Base-by-base conservation (phyloP, 2,113 vertebrate genomes). In the Zootoca vivipara region DNA sequence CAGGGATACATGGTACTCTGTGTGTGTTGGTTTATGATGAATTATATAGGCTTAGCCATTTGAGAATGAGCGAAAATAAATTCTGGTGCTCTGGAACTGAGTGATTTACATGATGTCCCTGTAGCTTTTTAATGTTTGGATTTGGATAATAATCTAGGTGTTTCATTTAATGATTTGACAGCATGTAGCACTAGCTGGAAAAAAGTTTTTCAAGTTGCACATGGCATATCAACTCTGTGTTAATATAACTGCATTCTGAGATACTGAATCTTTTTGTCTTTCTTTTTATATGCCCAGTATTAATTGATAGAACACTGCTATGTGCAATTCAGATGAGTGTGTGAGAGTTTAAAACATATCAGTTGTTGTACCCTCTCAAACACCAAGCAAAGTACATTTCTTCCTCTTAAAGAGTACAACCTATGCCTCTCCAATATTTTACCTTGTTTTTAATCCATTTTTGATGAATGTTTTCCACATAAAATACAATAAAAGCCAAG, bases 131-230 rank as follows among this genome's bases (percentile, higher is more conserved):
- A 22, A 52, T 89, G 42, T 90, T 87, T 88, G 18, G 46, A 62
- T 85, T 89, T 91, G 87, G 89, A 78, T 83, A 85, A 78, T 64
- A n/a, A 26, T 85, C 86, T 74, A 83, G 89, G 70, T 83, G 69
- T 28, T 33, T 69, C 2, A 42, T 73, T 93, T 92, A 70, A 89
- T 1, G 38, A 38, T 28, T 70, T 86, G 87, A 82, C 38, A 89
- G 1, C 83, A 7, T n/a, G 56, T 82, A 30, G 10, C 22, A 62
- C 82, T 86, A 87, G 56, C 1, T 56, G 15, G 87, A 87, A 35
- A 22, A 82, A 18, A 4, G 0, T 24, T 84, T 56, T 70, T 85
- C 52, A 38, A 89, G 78, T 65, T 64, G 3, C 18, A 22, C 64
- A 65, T 62, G 9, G 16, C 28, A 42, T 42, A 56, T 65, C 80